Conservation (phyloP, 2,797 vertebrate genomes). For the Rallus crepitans region DNA sequence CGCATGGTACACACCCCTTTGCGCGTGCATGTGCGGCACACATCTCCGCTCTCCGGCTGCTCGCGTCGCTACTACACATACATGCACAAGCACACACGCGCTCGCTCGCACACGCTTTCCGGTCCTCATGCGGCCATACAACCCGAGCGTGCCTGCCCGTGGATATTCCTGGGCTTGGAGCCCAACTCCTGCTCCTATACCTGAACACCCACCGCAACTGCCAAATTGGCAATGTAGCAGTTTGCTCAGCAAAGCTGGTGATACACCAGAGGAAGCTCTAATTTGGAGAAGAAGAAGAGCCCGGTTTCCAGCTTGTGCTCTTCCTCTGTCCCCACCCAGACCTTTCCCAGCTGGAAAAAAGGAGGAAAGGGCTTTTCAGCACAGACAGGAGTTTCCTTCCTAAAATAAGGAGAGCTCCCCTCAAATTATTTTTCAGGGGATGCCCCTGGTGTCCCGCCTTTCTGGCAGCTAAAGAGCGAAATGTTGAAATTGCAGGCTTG, state of each 20-base stretch:
- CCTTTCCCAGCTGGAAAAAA: conserved; percentile 13
- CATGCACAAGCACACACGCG: neutral
- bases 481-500: conserved; percentile 52
- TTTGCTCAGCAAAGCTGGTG: conserved; percentile 10
- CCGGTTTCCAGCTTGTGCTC: neutral
- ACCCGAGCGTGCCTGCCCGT: neutral
- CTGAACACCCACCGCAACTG: neutral
- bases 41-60: neutral
- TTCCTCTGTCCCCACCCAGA: conserved; percentile 4
- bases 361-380: conserved; percentile 21
- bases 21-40: neutral
- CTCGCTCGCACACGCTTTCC: neutral
- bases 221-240: neutral
- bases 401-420: conserved; percentile 43
- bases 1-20: conserved; percentile 58
- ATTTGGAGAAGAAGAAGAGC: neutral
- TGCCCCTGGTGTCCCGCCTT: conserved; percentile 22
- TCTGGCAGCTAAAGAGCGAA: conserved; percentile 60
- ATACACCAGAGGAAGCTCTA: neutral
- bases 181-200: neutral
- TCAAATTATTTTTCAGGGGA: conserved; percentile 35
- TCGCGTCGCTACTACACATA: neutral
- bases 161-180: neutral
- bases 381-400: conserved; percentile 49
- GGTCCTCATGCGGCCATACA: neutral